Conservation (phyloP, 1,140 invertebrate genomes). For the Trichonephila inaurata region DNA sequence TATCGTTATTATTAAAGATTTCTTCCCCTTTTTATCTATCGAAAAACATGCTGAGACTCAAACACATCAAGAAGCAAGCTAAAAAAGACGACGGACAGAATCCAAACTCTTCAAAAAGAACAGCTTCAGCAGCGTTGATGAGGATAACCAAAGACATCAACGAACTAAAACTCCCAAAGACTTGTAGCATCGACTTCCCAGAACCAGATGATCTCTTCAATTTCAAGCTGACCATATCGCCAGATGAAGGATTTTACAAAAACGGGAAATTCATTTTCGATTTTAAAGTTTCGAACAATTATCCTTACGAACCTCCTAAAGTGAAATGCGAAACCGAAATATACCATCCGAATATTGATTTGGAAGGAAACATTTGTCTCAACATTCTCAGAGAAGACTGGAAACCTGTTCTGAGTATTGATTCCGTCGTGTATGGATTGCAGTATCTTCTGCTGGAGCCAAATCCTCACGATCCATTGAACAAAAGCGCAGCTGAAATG, state of each 20-base stretch:
- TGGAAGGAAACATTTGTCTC: conserved; percentile 91
- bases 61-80: not conserved
- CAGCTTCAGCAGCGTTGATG: not conserved
- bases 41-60: not conserved
- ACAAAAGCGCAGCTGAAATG: conserved; percentile 98
- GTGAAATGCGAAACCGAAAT: conserved; percentile 39
- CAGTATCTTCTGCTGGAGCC: conserved; percentile 87
- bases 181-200: not conserved
- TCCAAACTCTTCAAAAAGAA: not conserved
- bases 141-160: conserved; percentile 45
- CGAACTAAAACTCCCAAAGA: not conserved
- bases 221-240: conserved; percentile 43
- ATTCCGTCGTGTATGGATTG: conserved; percentile 96
- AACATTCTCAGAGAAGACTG: conserved; percentile 94
- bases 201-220: not conserved
- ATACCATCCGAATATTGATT: conserved; percentile 46
- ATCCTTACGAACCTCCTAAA: conserved; percentile 48
- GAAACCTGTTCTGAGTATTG: conserved; percentile 98
- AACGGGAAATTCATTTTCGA: not conserved
- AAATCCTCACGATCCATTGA: conserved; percentile 98
- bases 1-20: not conserved
- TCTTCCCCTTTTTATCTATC: not conserved
- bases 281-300: not conserved
- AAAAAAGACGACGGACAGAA: not conserved
- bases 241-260: conserved; percentile 48